Evolutionary conservation across 2,113 vertebrate species (phyloP).

Genomic region (Oryctolagus cuniculus): mOryCun1.1 NC_091436.1:18814501-18815000

Average conservation of each 20-base stretch:
- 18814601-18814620: constrained; percentile 78
- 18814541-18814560: constrained; percentile 78
- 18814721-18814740: not conserved
- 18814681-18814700: constrained; percentile 65
- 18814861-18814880: not conserved
- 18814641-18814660: constrained; percentile 67
- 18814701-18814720: constrained; percentile 20
- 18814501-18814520: constrained; percentile 80
- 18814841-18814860: not conserved
- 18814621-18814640: constrained; percentile 80
- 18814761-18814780: constrained; percentile 33
- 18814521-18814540: constrained; percentile 83
- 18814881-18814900: not conserved
- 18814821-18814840: not conserved
- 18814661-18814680: constrained; percentile 78
- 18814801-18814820: not conserved
- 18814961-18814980: not conserved
- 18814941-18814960: not conserved
- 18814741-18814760: constrained; percentile 20
- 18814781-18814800: not conserved
- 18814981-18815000: not conserved
- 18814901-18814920: not conserved
- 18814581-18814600: constrained; percentile 81
- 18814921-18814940: not conserved
- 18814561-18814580: constrained; percentile 83